Evolutionary conservation across 2,113 vertebrate species (phyloP).

Genomic region (Sardina pilchardus): DNA sequence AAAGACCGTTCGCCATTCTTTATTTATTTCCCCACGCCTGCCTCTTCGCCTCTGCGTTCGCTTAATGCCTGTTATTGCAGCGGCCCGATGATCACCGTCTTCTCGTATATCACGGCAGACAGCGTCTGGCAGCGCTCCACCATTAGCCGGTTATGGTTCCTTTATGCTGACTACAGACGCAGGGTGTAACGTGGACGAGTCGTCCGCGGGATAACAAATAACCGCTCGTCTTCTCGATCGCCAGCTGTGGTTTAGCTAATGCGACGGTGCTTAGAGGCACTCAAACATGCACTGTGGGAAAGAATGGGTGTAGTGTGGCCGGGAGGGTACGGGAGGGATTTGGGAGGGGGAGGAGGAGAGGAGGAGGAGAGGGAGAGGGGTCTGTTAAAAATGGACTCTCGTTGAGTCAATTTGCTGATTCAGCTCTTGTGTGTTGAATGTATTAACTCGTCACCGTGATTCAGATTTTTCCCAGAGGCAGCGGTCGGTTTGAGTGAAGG

Average conservation of each 20-base stretch:
- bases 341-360: background rate
- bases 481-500: background rate
- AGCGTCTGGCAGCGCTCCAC: background rate
- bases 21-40: background rate
- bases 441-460: background rate
- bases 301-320: background rate
- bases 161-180: background rate
- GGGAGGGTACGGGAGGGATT: background rate
- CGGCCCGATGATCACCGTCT: background rate
- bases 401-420: background rate
- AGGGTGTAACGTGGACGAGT: background rate
- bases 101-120: background rate
- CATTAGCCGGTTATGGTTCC: background rate
- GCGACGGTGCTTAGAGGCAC: background rate
- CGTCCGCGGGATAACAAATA: background rate
- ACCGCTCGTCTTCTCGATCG: background rate
- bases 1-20: background rate
- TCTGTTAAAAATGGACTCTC: background rate
- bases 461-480: background rate
- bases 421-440: background rate
- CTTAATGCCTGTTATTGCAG: background rate
- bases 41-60: background rate
- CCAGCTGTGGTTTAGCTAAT: background rate
- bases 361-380: no score
- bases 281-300: background rate